phyloP scores from a whole-genome alignment of 2,797 vertebrate genomes.

The Fringilla coelebs region DNA sequence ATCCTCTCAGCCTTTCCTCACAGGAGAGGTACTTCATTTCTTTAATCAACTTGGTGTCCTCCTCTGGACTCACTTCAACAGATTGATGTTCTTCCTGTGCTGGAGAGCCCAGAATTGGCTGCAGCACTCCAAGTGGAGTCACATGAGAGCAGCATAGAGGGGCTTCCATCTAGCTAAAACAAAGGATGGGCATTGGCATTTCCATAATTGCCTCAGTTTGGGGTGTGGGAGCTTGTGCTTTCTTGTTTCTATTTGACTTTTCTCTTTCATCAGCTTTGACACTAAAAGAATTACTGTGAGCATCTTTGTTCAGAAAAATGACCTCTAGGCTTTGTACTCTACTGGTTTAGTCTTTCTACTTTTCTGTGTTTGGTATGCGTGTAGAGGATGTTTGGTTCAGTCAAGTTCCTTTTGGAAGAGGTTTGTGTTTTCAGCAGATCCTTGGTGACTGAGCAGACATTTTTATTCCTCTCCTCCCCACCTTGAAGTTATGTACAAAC shows the following conservation, averaged over 20 bases:
- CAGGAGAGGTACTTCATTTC: background rate
- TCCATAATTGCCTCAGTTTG: rapidly evolving
- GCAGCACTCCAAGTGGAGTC: background rate
- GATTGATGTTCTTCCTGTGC: rapidly evolving
- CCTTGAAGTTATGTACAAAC: background rate
- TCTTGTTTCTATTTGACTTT: background rate
- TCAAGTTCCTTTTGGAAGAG: background rate
- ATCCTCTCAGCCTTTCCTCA: background rate
- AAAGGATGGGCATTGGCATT: background rate
- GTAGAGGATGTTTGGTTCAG: background rate
- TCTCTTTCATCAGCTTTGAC: background rate
- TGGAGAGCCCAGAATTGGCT: background rate
- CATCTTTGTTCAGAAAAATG: background rate
- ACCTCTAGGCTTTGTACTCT: background rate
- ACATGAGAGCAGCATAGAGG: background rate
- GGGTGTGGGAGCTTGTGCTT: background rate
- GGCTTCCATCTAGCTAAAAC: background rate
- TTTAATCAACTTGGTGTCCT: background rate
- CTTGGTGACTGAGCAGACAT: background rate
- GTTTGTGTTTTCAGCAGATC: background rate
- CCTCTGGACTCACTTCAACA: background rate
- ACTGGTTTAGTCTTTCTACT: background rate
- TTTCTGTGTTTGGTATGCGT: background rate
- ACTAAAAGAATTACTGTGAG: background rate
- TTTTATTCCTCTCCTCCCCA: background rate